Evolutionary conservation across 1,140 invertebrate genomes (phyloP), one percentile per base, ranked within the genome.

Genomic region (Heliconius hewitsoni): DNA sequence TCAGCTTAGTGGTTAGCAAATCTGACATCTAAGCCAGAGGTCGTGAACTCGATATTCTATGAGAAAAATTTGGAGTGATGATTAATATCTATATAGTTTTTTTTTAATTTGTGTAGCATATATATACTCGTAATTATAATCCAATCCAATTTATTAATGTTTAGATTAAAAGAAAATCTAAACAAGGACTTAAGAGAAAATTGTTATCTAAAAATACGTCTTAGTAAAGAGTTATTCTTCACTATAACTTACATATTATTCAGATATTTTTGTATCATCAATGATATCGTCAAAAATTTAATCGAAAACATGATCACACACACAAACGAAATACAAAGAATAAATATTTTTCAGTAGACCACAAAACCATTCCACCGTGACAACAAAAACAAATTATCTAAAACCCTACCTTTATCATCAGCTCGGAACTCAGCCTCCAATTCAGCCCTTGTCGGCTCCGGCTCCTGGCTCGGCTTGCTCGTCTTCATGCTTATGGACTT

Each of bases 401-500:
- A 52, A 57, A 3, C 70, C 94, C 89, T 91, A 97, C 97, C 97
- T 95, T 96, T 96, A 94, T 97, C 97, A 92, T 97, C 97, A 78
- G 96, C 95, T 81, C 96, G 94, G 91, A 97, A 97, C 91, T 97
- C 97, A 73, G 96, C 96, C 87, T 97, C 96, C 77, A 97, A 95
- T 89, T 97, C 95, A 84, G 96, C 96, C 90, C 96, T 96, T 78
- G 96, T 96, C 39, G 96, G 96, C 89, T 96, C 96, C 77, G 92
- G 90, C 77, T 88, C 80, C 3, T 85, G 84, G 57, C 85, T 76
- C 42, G 75, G 87, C 75, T 84, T 91, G 57, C 79, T 86, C n/a
- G 90, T 84, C 86, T 94, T 94, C 92, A 94, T 94, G 83, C 85
- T 96, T 95, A 96, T 96, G 80, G 95, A 96, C 88, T 95, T 95